Percentiles rank a stretch among this genome's conserved stretches.
These are phyloP conservation scores for Echiichthys vipera DNA, from an alignment of 2,797 vertebrate species.

Conservation along the genomic window DNA sequence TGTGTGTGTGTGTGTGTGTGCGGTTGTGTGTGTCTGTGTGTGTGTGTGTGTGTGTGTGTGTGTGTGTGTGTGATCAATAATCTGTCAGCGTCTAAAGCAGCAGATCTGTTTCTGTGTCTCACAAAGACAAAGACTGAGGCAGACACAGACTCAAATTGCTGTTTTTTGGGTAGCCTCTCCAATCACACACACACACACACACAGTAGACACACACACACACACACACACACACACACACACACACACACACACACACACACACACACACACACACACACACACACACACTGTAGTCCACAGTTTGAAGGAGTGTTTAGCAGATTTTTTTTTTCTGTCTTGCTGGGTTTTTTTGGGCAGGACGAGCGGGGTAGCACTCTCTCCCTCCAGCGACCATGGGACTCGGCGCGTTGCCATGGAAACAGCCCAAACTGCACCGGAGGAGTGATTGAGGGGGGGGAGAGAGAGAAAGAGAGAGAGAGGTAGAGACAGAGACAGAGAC, in stretches of 20 bases:
- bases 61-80: too few relatives aligned
- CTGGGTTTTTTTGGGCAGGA: slow-evolving; percentile 57
- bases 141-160: slow-evolving; percentile 45
- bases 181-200: slow-evolving; percentile 38
- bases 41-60: too few relatives aligned
- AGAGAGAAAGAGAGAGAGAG: neutral
- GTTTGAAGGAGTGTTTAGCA: slow-evolving; percentile 57
- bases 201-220: slow-evolving; percentile 2
- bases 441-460: slow-evolving; percentile 62
- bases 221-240: slow-evolving; percentile 29
- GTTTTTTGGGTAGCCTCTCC: slow-evolving; percentile 54
- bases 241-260: slow-evolving; percentile 17
- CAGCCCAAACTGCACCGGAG: slow-evolving; percentile 75
- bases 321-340: slow-evolving; percentile 25
- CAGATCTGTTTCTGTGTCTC: slow-evolving; percentile 28
- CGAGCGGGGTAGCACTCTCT: slow-evolving; percentile 61
- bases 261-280: slow-evolving; percentile 24
- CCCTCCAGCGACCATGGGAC: slow-evolving; percentile 76
- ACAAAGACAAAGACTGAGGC: slow-evolving; percentile 58
- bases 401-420: slow-evolving; percentile 76
- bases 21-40: too few relatives aligned
- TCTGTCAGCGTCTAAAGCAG: slow-evolving; percentile 4
- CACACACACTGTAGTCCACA: slow-evolving; percentile 36
- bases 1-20: too few relatives aligned
- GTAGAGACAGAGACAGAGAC: slow-evolving; percentile 11